Percentiles rank a stretch among this genome's conserved stretches.
phyloP scores from a whole-genome alignment of 2,888 invertebrate species.

The Acronicta aceris region DNA sequence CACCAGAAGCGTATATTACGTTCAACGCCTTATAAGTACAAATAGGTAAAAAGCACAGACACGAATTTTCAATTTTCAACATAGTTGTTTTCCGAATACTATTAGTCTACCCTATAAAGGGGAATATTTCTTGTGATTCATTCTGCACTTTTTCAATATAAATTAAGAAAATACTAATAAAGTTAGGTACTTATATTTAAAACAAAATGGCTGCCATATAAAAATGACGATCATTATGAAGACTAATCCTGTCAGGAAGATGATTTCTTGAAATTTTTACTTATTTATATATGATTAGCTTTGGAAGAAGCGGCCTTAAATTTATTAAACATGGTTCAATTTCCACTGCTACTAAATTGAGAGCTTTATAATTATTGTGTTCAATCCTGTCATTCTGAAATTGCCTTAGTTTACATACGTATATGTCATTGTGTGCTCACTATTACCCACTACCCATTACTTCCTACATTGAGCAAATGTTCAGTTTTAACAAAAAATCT shows the following conservation, averaged over 20 bases:
- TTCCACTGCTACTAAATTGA: too few species aligned
- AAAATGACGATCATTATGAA: slow-evolving; percentile 36
- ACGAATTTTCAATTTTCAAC: neutral
- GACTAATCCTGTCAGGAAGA: slow-evolving; percentile 19
- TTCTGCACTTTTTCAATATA: slow-evolving; percentile 13
- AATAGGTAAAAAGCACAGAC: neutral
- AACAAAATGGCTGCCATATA: slow-evolving; percentile 49
- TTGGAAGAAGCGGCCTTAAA: too few species aligned
- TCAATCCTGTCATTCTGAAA: too few species aligned
- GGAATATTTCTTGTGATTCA: neutral
- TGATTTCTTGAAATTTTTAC: neutral
- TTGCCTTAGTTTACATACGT: too few species aligned
- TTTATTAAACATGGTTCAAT: too few species aligned
- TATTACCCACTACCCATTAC: too few species aligned
- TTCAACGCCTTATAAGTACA: neutral
- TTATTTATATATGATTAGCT: too few species aligned
- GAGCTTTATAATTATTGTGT: too few species aligned
- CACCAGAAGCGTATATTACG: neutral
- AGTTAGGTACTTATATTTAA: slow-evolving; percentile 25
- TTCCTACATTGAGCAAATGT: slow-evolving; percentile 29
- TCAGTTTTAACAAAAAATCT: slow-evolving; percentile 10
- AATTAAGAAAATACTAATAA: slow-evolving; percentile 21
- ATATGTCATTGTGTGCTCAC: too few species aligned
- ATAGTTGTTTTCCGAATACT: too few species aligned
- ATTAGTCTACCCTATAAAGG: too few species aligned